Evolutionary conservation across 2,113 vertebrate genomes (phyloP), one percentile per base, ranked within the genome.

Genomic region (Gadus macrocephalus): DNA sequence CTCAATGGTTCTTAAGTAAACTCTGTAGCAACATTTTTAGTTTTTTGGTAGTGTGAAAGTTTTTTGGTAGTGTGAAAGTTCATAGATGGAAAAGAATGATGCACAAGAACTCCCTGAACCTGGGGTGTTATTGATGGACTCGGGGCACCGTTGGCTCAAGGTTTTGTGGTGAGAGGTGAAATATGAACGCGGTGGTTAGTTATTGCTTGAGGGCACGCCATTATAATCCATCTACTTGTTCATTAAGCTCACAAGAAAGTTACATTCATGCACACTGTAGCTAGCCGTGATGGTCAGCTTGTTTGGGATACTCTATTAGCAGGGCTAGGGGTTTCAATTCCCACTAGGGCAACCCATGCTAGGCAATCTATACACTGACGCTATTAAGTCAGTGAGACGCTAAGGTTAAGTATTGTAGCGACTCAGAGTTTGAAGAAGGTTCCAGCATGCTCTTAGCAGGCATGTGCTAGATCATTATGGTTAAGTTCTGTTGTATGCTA

Each of bases 181-280:
- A 16, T 20, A 4, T n/a, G 31, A 1, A 14, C 14, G 19, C n/a
- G 55, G 20, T 35, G 56, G 65, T 14, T 3, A 67, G 35, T 59
- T 70, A 53, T 7, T 63, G 19, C 28, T 74, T 17, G 58, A 75
- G 62, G 59, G 68, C 2, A 38, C 38, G 27, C 69, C 69, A 71
- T 1, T 69, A 64, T 70, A 68, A 73, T 70, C 49, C 19, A 67
- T 78, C 62, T 15, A 11, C 28, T 22, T 63, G 17, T 56, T 62
- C 31, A 60, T 1, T 22, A 53, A 62, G 19, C n/a, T n/a, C n/a
- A 19, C 9, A 42, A 35, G 16, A 42, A 53, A 42, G 2, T 22
- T 22, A 14, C 17, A 68, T 68, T 65, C 63, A 56, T 0, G 0
- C 59, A 19, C 17, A 61, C 60, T 68, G 67, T 27, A 78, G 27